phyloP scores from a whole-genome alignment of 2,888 invertebrate genomes.

The Ochlodes sylvanus region DNA sequence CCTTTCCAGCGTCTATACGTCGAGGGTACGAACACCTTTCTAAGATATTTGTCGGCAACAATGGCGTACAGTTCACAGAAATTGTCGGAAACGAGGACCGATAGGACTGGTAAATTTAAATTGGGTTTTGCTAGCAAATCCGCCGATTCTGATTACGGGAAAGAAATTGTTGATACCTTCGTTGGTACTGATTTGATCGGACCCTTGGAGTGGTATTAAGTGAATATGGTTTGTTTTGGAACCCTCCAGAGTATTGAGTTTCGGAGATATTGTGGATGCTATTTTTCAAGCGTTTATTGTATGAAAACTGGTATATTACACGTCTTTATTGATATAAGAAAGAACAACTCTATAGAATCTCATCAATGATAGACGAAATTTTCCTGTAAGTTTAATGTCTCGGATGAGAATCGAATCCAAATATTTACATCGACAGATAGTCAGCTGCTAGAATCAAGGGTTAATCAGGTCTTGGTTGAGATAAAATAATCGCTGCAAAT shows the following conservation, averaged over 20 bases:
- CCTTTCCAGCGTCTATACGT: slow-evolving; percentile 45
- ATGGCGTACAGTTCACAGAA: slow-evolving; percentile 64
- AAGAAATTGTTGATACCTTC: slow-evolving; percentile 3
- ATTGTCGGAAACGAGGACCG: slow-evolving; percentile 55
- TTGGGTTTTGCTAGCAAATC: slow-evolving; percentile 54
- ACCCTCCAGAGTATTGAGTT: not conserved
- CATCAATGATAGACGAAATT: too few relatives aligned
- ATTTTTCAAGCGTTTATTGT: too few relatives aligned
- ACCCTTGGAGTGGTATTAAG: not conserved
- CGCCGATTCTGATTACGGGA: slow-evolving; percentile 40
- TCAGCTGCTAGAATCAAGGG: too few relatives aligned
- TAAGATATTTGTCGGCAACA: slow-evolving; percentile 55
- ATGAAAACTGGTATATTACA: too few relatives aligned
- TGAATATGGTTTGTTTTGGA: slow-evolving; percentile 7
- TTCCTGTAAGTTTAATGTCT: too few relatives aligned
- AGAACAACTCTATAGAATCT: too few relatives aligned
- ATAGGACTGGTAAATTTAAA: slow-evolving; percentile 62
- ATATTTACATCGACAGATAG: too few relatives aligned
- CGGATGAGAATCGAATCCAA: too few relatives aligned
- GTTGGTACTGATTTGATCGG: slow-evolving; percentile 5
- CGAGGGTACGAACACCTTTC: slow-evolving; percentile 46
- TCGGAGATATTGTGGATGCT: too few relatives aligned
- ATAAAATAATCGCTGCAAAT: not conserved
- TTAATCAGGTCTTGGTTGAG: too few relatives aligned
- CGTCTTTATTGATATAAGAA: too few relatives aligned